Base-by-base conservation (phyloP, 2,113 vertebrate genomes). In the Tachycineta bicolor region DNA sequence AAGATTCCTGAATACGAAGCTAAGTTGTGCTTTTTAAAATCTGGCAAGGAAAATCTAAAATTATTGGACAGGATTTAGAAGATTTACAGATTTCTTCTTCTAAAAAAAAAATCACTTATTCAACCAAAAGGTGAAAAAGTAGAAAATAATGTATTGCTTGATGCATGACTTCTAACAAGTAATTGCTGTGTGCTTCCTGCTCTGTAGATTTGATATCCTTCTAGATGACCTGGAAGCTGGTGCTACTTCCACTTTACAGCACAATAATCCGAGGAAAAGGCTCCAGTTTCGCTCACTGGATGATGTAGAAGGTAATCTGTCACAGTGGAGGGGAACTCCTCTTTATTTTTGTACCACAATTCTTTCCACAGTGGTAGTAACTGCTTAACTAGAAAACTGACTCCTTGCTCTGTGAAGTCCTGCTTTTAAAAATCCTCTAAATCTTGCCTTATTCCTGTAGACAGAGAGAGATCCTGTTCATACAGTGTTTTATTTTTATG, bases 211-310 rank as follows among this genome's bases (percentile, higher is more conserved):
- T 94, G 98, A 99, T 77, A 96, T 98, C 83, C 97, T 97, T 67
- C 98, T 96, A 43, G 98, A 99, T 96, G 98, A 98, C 96, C 97
- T 98, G 92, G 98, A 98, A 78, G 19, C 95, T 83, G 95, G 85
- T 96, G 94, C 98, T 95, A 18, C 98, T 87, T 60, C 98, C 92
- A 89, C 98, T 63, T 95, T 94, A 76, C 98, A 97, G 90, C 96
- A 84, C 75, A 74, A 92, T 96, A 98, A 93, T 78, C 96, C 99
- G 58, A 98, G 98, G 78, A 99, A 98, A 95, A 98, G 98, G 81
- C 98, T 99, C 76, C 98, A 99, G 89, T 99, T 99, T 86, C 85
- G 93, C 20, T 97, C 98, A 59, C 43, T 97, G 43, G 98, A 98
- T 64, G 97, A 97, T 91, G 60, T 28, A 10, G 98, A 98, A 96